Base-by-base conservation (phyloP, 2,888 invertebrate genomes). In the Nasonovia ribisnigri region DNA sequence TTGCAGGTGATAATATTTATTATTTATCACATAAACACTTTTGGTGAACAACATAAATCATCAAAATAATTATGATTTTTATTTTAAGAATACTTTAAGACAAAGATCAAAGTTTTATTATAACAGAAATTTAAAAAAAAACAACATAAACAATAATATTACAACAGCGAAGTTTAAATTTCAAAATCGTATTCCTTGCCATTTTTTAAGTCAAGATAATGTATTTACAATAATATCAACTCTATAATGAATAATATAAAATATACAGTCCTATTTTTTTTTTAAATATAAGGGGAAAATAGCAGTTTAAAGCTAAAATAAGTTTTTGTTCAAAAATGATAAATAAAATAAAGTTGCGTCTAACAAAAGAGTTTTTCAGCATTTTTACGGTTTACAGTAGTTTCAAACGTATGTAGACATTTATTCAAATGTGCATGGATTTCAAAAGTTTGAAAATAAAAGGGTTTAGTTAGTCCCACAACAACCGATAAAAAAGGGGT, bases 401-500 rank as follows among this genome's bases (percentile, higher is more conserved):
- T 92, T 42, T 92, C 29, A 86, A 88, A 92, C 48, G 88, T 88
- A 88, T 88, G 88, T 88, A 46, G 54, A 46, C 54, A 89, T 93
- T 93, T 84, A 89, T 89, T 93, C 89, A 93, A 89, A 89, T 46
- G 88, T 24, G 43, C 84, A 16, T 51, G 86, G 43, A 77, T 92
- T 43, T 51, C 77, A 1, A 89, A 84, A 90, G 90, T 93, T 90
- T 57, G 84, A 26, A 36, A 93, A 93, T 84, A 93, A 93, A 90
- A 90, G 84, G 89, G 84, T 93, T 93, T 93, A 84, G 57, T 84
- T 24, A 26, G 86, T 88, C 11, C 77, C 51, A 36, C 16, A 36
- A 67, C 51, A 51, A 88, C 87, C 92, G 92, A 92, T 92, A 92
- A 92, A 92, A 92, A 67, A 42, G 88, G 43, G 29, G 60, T n/a